phyloP scores from a whole-genome alignment of 1,140 invertebrate species.

The Lutraria rhynchaena region DNA sequence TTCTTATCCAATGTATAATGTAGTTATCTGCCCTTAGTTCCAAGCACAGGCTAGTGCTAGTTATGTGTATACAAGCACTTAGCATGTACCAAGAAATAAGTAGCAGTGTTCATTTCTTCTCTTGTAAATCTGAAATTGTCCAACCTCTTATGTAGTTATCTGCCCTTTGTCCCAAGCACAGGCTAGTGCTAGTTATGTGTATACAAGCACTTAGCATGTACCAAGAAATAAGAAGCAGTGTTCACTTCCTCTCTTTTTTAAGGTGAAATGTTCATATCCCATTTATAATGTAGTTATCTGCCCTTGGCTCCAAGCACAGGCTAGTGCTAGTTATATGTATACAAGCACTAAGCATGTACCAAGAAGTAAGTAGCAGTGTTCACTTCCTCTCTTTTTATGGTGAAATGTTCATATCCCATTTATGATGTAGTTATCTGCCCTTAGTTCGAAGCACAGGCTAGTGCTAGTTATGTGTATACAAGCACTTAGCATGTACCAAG shows the following conservation, averaged over 20 bases:
- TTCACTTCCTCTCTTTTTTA: no score
- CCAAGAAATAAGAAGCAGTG: not conserved
- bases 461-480: slow-evolving; percentile 4
- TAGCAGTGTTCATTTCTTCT: not conserved
- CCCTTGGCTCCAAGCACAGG: slow-evolving; percentile 11
- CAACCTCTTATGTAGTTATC: no score
- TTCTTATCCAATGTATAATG: no score
- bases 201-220: not conserved
- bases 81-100: not conserved
- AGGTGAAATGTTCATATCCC: not conserved
- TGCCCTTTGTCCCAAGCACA: no score
- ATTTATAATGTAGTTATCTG: not conserved
- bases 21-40: not conserved
- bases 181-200: no score
- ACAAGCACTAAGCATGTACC: slow-evolving; percentile 7
- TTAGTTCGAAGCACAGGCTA: not conserved
- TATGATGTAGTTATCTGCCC: not conserved
- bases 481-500: slow-evolving; percentile 7
- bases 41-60: slow-evolving; percentile 11
- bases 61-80: not conserved
- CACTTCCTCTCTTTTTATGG: not conserved
- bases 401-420: not conserved
- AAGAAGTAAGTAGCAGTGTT: not conserved
- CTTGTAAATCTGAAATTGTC: no score
- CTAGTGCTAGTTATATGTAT: slow-evolving; percentile 30